phyloP scores from a whole-genome alignment of 2,888 invertebrate genomes.

The Plutella xylostella region DNA sequence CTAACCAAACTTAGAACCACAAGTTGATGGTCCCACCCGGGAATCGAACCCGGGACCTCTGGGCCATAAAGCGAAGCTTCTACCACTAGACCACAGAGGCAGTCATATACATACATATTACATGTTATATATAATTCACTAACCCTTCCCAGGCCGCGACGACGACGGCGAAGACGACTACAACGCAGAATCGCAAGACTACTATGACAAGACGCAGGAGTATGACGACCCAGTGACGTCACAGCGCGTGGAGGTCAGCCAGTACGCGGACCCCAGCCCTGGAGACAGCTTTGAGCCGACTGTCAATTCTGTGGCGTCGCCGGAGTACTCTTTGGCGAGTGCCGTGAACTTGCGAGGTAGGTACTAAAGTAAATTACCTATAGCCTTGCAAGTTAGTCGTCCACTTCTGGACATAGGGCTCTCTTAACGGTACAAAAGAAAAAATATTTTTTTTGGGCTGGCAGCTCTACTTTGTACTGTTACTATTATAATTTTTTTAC shows the following conservation, averaged over 20 bases:
- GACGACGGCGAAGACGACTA: conserved; percentile 35
- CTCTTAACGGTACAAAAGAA: too few relatives aligned
- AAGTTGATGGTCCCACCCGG: too few relatives aligned
- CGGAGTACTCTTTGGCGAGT: conserved; percentile 52
- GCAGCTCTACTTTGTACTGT: too few relatives aligned
- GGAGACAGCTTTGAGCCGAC: conserved; percentile 36
- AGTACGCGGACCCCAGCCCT: conserved; percentile 31
- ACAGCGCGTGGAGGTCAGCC: conserved; percentile 30
- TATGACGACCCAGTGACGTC: conserved; percentile 43
- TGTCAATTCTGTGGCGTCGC: conserved; percentile 37
- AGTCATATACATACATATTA: too few relatives aligned
- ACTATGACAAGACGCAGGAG: conserved; percentile 37
- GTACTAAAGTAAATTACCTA: conserved; percentile 12
- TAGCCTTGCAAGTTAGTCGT: background rate
- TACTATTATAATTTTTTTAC: background rate
- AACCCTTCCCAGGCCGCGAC: conserved; percentile 38
- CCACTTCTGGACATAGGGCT: too few relatives aligned
- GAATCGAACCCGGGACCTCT: too few relatives aligned
- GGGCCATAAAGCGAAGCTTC: too few relatives aligned
- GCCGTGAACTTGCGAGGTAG: conserved; percentile 57
- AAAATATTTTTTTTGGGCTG: too few relatives aligned
- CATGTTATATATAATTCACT: too few relatives aligned
- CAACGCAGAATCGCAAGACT: conserved; percentile 25
- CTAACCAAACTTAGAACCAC: too few relatives aligned
- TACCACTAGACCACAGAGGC: too few relatives aligned